phyloP scores from a whole-genome alignment of 2,113 vertebrate species.

The Piliocolobus tephrosceles region DNA sequence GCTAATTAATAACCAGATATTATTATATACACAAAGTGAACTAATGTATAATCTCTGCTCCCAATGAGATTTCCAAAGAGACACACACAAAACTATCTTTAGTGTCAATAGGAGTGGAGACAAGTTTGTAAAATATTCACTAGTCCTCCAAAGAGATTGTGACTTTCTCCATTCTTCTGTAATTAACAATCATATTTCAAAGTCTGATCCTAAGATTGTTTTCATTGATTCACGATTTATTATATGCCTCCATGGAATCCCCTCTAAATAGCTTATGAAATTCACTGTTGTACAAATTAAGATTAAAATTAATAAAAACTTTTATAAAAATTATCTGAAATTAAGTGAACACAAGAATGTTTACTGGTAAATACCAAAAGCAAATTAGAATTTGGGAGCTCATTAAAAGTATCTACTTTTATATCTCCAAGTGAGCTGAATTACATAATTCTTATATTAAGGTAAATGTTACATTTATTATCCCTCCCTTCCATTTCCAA shows the following conservation, averaged over 20 bases:
- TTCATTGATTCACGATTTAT: neutral
- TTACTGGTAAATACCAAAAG: neutral
- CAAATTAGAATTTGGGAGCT: neutral
- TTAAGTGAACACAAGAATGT: neutral
- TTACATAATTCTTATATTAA: neutral
- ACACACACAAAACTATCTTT: neutral
- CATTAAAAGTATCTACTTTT: neutral
- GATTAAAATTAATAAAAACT: neutral
- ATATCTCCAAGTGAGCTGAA: neutral
- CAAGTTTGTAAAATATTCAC: neutral
- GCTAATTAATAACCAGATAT: neutral
- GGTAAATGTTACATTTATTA: neutral
- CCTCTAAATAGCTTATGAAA: neutral
- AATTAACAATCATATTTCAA: neutral
- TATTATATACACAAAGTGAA: neutral
- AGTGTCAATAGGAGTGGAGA: neutral
- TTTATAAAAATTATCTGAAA: neutral
- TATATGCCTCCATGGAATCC: neutral
- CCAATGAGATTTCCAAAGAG: neutral
- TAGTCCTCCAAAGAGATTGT: neutral
- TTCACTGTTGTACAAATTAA: neutral
- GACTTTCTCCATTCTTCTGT: neutral
- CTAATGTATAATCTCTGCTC: neutral
- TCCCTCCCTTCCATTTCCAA: neutral
- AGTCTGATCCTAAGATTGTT: neutral